Conservation (phyloP, 2,113 vertebrate species). For the Fregetta grallaria region DNA sequence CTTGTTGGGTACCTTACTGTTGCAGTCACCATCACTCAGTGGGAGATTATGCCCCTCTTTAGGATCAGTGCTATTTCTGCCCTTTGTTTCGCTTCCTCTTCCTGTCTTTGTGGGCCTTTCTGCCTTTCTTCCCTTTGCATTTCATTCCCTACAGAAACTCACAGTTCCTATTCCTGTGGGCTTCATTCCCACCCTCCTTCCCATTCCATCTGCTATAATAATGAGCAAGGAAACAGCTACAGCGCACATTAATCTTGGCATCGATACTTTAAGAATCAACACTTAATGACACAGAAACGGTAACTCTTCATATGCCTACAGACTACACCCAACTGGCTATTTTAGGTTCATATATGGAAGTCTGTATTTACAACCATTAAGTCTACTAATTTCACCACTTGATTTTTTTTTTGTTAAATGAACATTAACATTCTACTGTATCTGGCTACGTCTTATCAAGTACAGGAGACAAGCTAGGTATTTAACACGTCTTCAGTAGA, state of each 20-base stretch:
- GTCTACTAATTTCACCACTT: not conserved
- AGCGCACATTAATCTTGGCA: not conserved
- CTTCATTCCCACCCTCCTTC: not conserved
- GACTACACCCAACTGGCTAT: not conserved
- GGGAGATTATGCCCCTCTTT: not conserved
- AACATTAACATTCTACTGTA: not conserved
- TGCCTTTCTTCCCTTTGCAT: not conserved
- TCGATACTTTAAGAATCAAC: not conserved
- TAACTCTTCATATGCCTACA: not conserved
- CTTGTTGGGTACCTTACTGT: not conserved
- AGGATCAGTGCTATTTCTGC: not conserved
- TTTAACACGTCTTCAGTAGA: not conserved
- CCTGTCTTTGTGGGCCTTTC: not conserved
- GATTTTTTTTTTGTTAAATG: not conserved
- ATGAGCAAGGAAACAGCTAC: not conserved
- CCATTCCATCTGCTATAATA: not conserved
- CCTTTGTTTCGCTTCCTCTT: not conserved
- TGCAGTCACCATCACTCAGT: not conserved
- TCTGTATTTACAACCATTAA: not conserved
- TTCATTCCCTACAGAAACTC: not conserved
- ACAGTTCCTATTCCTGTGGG: not conserved
- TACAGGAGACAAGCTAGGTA: not conserved
- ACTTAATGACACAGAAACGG: not conserved
- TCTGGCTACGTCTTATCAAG: not conserved
- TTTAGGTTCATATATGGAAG: not conserved